phyloP scores from a whole-genome alignment of 1,140 invertebrate species.

The Caenorhabditis brenneri region DNA sequence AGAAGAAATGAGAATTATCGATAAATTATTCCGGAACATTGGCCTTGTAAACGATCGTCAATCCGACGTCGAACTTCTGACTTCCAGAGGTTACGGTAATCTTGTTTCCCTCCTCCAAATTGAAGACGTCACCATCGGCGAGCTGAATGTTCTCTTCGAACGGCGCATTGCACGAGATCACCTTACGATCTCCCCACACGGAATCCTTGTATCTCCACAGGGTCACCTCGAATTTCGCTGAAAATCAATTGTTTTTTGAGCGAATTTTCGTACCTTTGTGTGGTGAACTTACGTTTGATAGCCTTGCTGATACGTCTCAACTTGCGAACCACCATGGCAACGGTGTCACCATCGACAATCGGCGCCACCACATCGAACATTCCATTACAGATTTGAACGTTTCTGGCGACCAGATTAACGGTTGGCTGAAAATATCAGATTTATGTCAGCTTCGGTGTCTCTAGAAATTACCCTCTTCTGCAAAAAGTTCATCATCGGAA shows the following conservation, averaged over 20 bases:
- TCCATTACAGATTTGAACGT: constrained; percentile 48
- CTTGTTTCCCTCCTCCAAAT: constrained; percentile 16
- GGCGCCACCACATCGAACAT: constrained; percentile 47
- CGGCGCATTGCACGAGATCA: constrained; percentile 31
- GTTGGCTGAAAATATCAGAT: constrained; percentile 31
- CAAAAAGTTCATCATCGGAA: constrained; percentile 80
- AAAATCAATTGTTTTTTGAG: too few relatives aligned
- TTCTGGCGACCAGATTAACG: constrained; percentile 27
- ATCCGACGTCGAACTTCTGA: background rate
- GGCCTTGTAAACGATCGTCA: constrained; percentile 46
- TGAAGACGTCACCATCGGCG: constrained; percentile 15
- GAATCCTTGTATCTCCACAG: constrained; percentile 48
- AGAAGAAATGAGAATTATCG: background rate
- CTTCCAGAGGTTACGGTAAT: constrained; percentile 6
- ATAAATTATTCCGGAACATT: background rate
- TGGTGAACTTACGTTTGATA: constrained; percentile 54
- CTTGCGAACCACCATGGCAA: constrained; percentile 26
- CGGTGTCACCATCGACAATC: constrained; percentile 47
- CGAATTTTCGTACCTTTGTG: too few relatives aligned
- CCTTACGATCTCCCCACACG: constrained; percentile 29
- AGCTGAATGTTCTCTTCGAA: constrained; percentile 41
- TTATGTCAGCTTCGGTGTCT: background rate
- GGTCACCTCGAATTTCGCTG: constrained; percentile 48
- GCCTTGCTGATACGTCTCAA: constrained; percentile 44
- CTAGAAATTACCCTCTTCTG: constrained; percentile 17